Evolutionary conservation across 2,888 invertebrate species (phyloP), one percentile per base, ranked within the genome.

Genomic region (Smittia aterrima): DNA sequence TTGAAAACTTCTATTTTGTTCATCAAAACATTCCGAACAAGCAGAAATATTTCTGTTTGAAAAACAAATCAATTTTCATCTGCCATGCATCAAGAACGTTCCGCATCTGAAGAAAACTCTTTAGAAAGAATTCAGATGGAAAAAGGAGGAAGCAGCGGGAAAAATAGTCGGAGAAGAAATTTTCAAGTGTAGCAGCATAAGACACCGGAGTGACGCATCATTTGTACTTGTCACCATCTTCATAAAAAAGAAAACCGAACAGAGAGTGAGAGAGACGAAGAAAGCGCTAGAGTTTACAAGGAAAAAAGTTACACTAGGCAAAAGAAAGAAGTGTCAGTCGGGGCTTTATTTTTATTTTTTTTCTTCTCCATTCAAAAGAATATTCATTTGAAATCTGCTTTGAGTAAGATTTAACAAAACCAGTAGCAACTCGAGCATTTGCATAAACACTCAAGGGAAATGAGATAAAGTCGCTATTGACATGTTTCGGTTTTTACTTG

Each of bases 171-270:
- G 20, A 54, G 20, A 20, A 54, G 54, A 64, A 27, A 13, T 25
- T 64, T 64, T 24, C 64, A 64, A 24, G 27, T n/a, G 25, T 64
- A 20, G 54, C 54, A 47, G 47, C 7, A 47, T 13, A 47, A 68
- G 24, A 68, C 47, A 9, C 68, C 13, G 25, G 40, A 47, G 47
- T 40, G 40, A 53, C 32, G 68, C 68, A 68, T 40, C 70, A 71
- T 71, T 71, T 71, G 54, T 71, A 71, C 53, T 71, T 71, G 70
- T 71, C 70, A 71, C 24, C 54, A 27, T 71, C 70, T 47, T 54
- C 58, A 22, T 58, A 58, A 58, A 58, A 58, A 58, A 47, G 24
- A 18, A 13, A 47, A 47, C 2, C 47, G 16, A 58, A 53, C 53
- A 4, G 22, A 58, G 24, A 58, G n/a, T n/a, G n/a, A n/a, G n/a